Percentiles rank a stretch among this genome's conserved stretches.
These are phyloP conservation scores for Drosophila equinoxialis DNA, from an alignment of 1,140 invertebrate species.

Conservation along the genomic window DNA sequence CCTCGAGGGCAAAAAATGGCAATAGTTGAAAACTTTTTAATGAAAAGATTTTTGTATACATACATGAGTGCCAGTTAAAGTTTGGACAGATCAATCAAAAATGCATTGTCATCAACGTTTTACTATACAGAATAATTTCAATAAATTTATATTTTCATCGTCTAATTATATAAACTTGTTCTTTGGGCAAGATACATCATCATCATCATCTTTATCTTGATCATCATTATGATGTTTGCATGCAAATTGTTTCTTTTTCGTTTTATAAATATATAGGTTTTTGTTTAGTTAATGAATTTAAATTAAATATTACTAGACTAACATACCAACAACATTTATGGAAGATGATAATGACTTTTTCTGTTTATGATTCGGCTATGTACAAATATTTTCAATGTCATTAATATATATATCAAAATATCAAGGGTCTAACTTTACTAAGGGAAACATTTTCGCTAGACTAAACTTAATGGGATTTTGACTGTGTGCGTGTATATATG, in stretches of 20 bases:
- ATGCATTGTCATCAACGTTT: constrained; percentile 15
- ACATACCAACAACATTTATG: constrained; percentile 76
- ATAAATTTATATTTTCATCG: constrained; percentile 66
- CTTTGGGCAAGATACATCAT: constrained; percentile 78
- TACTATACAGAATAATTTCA: constrained; percentile 58
- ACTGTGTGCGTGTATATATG: constrained; percentile 38
- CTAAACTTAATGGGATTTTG: constrained; percentile 69
- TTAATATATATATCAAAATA: constrained; percentile 12
- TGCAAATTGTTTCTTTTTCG: constrained; percentile 49
- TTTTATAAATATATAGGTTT: constrained; percentile 52
- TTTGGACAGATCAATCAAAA: constrained; percentile 46
- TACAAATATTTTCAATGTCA: constrained; percentile 48
- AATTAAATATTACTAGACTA: constrained; percentile 67
- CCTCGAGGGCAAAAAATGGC: constrained; percentile 45
- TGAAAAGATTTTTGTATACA: constrained; percentile 53
- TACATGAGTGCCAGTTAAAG: constrained; percentile 31
- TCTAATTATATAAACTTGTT: constrained; percentile 76
- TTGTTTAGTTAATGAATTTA: constrained; percentile 55
- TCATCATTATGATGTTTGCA: constrained; percentile 60
- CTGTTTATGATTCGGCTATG: constrained; percentile 34
- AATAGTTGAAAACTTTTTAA: constrained; percentile 59
- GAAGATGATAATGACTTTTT: constrained; percentile 65
- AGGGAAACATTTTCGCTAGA: constrained; percentile 68
- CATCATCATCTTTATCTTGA: background rate
- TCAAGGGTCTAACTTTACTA: constrained; percentile 25